phyloP scores from a whole-genome alignment of 1,140 invertebrate species.

The Agrypnia vestita region DNA sequence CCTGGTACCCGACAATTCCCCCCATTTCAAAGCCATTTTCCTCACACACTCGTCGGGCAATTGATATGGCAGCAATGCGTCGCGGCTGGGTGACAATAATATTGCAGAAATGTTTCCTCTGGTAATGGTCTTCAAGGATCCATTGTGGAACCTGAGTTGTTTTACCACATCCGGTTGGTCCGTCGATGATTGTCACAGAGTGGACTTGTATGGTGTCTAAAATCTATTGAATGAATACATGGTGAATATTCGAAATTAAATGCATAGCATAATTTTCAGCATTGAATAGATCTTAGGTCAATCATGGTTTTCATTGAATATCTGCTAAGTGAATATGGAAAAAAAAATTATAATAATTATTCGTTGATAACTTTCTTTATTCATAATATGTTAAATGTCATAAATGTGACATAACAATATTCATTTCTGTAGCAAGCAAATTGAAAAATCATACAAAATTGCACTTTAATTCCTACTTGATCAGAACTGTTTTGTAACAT shows the following conservation, averaged over 20 bases:
- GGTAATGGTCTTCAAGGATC: conserved; percentile 83
- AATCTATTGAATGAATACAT: conserved; percentile 67
- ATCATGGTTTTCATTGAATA: background rate
- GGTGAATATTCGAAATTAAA: background rate
- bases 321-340: too few species aligned
- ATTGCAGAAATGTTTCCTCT: conserved; percentile 78
- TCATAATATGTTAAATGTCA: too few species aligned
- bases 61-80: conserved; percentile 87
- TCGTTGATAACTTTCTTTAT: too few species aligned
- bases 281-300: background rate
- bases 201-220: conserved; percentile 78
- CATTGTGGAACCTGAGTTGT: conserved; percentile 92
- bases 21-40: conserved; percentile 86
- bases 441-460: too few species aligned
- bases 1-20: conserved; percentile 88
- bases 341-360: too few species aligned
- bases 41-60: conserved; percentile 84
- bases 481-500: too few species aligned
- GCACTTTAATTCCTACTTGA: too few species aligned
- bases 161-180: conserved; percentile 85
- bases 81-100: conserved; percentile 93
- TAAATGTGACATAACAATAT: too few species aligned
- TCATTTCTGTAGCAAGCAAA: too few species aligned
- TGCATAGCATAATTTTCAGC: too few species aligned
- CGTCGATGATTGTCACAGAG: conserved; percentile 87